Evolutionary conservation across 1,140 invertebrate species (phyloP), one percentile per base, ranked within the genome.

Genomic region (Ruditapes philippinarum): DNA sequence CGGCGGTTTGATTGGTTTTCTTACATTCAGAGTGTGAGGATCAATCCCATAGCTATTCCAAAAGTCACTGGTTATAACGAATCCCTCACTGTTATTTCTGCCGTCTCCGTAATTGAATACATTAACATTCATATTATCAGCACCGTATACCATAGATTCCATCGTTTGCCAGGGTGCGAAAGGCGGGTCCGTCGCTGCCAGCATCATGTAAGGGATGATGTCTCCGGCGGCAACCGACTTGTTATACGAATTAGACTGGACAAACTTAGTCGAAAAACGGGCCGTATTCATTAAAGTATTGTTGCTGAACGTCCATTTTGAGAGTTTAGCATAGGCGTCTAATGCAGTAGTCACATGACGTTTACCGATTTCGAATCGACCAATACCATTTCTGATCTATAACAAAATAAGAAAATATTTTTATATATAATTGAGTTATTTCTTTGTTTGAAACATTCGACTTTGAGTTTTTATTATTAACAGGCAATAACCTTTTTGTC

Each of bases 111-210:
- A 91, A 51, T 81, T 79, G 49, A 92, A 92, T 9, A 95, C 89
- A 86, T 95, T 95, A 40, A 94, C 92, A 76, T 94, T 94, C 92
- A 94, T 94, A 81, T 95, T 95, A 80, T 95, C 94, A 14, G 95
- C 90, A 1, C 93, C 92, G 25, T 85, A 68, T 7, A 91, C 12
- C 22, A 95, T 31, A 9, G 93, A 88, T 70, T 91, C 42, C 1
- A 94, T 3, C 28, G 86, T 91, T 40, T 95, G 86, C 0, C 93
- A 19, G 38, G 88, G 81, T 17, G 49, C 42, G 73, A 94, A 94
- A 31, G 90, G 80, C 4, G 95, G 95, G 1, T 80, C 57, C 0
- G 94, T 91, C n/a, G 82, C 80, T 28, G 93, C 89, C 60, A 95
- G 94, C 79, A 93, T 80, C 40, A 95, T 81, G 76, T 94, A 95